Evolutionary conservation across 2,888 invertebrate genomes (phyloP), one percentile per base, ranked within the genome.

Genomic region (Buathra laborator): DNA sequence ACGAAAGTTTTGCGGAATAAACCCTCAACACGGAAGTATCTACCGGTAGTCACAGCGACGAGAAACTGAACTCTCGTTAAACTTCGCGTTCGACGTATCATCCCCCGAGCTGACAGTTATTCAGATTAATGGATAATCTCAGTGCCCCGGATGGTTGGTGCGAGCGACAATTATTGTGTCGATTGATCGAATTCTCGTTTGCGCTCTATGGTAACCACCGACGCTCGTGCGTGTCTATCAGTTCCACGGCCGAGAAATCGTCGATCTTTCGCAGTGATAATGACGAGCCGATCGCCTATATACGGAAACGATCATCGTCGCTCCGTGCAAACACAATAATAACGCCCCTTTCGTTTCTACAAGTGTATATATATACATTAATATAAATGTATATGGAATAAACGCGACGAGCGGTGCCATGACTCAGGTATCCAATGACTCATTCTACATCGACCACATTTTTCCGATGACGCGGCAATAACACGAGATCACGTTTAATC

Each of bases 381-480:
- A 24, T 24, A 24, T 24, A 24, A 1, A 24, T 24, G 24, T 24
- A 1, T 24, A 37, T 37, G 37, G 37, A 37, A 37, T 9, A 53
- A 3, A 16, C 43, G 56, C 51, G n/a, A 7, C 44, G 59, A 16
- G 29, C 59, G 29, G 32, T 75, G 53, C 32, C 43, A 19, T 19
- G 44, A 56, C n/a, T 66, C 24, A 9, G 71, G 24, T 71, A 75
- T 68, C 51, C 51, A 44, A 66, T 72, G 67, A 62, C 70, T 67
- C 68, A 51, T 59, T 75, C 32, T 62, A 37, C 71, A 51, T 66
- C 72, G 48, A 84, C 71, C 71, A 84, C 80, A 56, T 59, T 48
- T 48, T 51, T 48, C 19, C 44, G 71, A 76, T 76, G 48, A 72
- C 66, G 59, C 44, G 43, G 71, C 80, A 71, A 80, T 68, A 80